Percentiles rank a stretch among this genome's conserved stretches.
Conservation (phyloP, 2,797 vertebrate genomes). For the Tympanoctomys barrerae region DNA sequence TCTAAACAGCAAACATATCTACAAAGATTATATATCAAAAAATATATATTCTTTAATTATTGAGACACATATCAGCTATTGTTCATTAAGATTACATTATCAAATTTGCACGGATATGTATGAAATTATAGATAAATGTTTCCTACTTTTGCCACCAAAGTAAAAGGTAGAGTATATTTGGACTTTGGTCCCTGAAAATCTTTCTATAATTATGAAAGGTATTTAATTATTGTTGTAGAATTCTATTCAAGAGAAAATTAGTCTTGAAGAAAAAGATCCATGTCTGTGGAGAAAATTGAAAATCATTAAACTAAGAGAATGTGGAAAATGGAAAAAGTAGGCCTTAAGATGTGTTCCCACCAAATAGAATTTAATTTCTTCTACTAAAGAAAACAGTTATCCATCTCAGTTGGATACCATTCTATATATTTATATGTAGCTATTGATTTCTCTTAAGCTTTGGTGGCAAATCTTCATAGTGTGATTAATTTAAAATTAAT, state of each 20-base stretch:
- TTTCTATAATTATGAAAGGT: conserved; percentile 6
- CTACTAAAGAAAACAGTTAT: conserved; percentile 13
- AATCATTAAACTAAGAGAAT: conserved; percentile 25
- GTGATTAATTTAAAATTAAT: conserved; percentile 68
- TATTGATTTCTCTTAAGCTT: conserved; percentile 58
- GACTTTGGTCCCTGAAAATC: conserved; percentile 24
- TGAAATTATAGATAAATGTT: neutral
- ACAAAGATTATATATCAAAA: neutral
- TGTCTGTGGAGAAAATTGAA: conserved; percentile 52
- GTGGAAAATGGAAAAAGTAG: neutral
- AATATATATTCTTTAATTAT: neutral
- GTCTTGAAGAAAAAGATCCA: conserved; percentile 44
- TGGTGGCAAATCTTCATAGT: conserved; percentile 35
- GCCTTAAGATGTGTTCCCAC: neutral
- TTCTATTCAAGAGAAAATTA: conserved; percentile 38
- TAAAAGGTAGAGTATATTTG: conserved; percentile 16
- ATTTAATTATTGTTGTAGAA: conserved; percentile 39
- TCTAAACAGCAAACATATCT: neutral
- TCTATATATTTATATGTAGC: conserved; percentile 66
- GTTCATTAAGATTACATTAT: neutral
- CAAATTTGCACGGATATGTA: neutral
- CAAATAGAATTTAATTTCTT: conserved; percentile 65
- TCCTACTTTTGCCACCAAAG: neutral
- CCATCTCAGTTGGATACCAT: conserved; percentile 52
- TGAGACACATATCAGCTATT: neutral